Evolutionary conservation across 2,888 invertebrate species (phyloP), one percentile per base, ranked within the genome.

Genomic region (Lamproptera curius): DNA sequence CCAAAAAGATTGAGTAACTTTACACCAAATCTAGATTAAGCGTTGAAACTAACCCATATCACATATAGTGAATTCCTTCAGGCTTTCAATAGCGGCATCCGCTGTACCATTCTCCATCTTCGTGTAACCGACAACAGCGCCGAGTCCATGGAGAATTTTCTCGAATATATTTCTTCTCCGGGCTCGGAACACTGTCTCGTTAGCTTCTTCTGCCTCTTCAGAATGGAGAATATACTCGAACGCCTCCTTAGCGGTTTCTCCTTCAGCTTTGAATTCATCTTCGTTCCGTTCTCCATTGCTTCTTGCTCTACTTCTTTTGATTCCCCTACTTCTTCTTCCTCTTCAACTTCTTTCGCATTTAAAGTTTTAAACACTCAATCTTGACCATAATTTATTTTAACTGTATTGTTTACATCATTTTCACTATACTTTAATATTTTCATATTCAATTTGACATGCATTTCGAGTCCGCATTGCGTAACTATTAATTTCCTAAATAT

Each of bases 111-210:
- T 67, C 8, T 72, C 57, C 16, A 59, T 56, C 35, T 67, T 76
- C 5, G 59, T 66, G 33, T 70, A 76, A 26, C 77, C 77, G 75
- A 66, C 52, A 76, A 51, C 16, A 83, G 76, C 0, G 78, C 83
- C 0, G 83, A 83, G 47, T 86, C 86, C 0, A 78, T 74, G 0
- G 86, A 86, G 28, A 60, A 76, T 36, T 85, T 85, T 43, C 86
- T 64, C 0, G 62, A 51, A 2, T 64, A 64, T 0, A 63, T 56
- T 8, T 40, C n/a, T 40, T 38, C 26, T 0, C 57, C 67, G 0
- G 85, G 86, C 20, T 79, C 84, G 0, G 86, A 86, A 1, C 59
- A 57, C 42, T 85, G 85, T 10, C 86, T 58, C 0, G 68, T 61
- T 0, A 85, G 13, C 16, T 83, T 86, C 64, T 79, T 85, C 57